Percentiles rank a stretch among this genome's conserved stretches.
Evolutionary conservation across 2,113 vertebrate genomes (phyloP).

Genomic region (Laterallus jamaicensis): DNA sequence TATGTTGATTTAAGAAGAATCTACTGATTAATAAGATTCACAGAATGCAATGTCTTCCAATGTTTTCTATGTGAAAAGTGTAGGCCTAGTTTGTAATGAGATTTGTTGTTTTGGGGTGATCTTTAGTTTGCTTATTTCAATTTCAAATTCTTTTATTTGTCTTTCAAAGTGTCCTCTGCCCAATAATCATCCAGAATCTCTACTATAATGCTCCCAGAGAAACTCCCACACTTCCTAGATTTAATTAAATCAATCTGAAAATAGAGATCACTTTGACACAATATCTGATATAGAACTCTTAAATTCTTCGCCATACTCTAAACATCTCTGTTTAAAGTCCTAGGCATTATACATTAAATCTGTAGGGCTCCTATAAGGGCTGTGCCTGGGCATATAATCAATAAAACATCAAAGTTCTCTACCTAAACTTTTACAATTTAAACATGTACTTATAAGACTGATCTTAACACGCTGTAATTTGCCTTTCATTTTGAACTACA

Average conservation of each 20-base stretch:
- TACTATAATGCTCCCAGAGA: neutral
- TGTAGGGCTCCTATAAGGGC: neutral
- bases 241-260: neutral
- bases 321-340: neutral
- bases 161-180: neutral
- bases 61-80: neutral
- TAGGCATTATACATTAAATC: neutral
- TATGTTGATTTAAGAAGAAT: neutral
- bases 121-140: neutral
- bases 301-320: neutral
- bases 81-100: neutral
- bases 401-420: neutral
- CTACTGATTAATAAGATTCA: neutral
- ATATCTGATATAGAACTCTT: neutral
- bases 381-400: neutral
- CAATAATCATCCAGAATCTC: neutral
- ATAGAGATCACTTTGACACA: neutral
- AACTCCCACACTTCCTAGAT: neutral
- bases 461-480: constrained; percentile 47
- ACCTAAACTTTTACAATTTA: constrained; percentile 23
- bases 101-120: neutral
- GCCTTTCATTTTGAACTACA: constrained; percentile 55
- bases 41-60: neutral
- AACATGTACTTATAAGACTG: constrained; percentile 1
- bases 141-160: neutral